Percentiles rank a stretch among this genome's conserved stretches.
Evolutionary conservation across 1,140 invertebrate species (phyloP).

Genomic region (Dolichoris vasculosae): DNA sequence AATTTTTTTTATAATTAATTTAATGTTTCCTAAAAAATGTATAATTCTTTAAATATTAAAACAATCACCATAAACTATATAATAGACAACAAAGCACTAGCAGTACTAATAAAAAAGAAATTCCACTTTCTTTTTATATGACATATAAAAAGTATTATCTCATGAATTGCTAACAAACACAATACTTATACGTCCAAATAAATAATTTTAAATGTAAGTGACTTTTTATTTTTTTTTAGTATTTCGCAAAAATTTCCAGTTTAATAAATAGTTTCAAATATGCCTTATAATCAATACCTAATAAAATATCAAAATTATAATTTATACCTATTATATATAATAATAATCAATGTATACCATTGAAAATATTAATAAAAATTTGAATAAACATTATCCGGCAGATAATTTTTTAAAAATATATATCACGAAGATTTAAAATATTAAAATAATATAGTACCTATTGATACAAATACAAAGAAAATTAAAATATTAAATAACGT

Average conservation of each 20-base stretch:
- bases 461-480: too few relatives aligned
- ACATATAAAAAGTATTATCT: background rate
- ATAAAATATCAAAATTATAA: background rate
- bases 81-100: background rate
- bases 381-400: background rate
- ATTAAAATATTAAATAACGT: too few relatives aligned
- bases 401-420: background rate
- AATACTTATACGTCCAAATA: background rate
- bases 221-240: background rate
- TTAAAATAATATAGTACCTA: too few relatives aligned
- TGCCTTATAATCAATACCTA: background rate
- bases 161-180: conserved; percentile 7
- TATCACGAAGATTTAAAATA: too few relatives aligned
- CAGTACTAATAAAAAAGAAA: conserved; percentile 5
- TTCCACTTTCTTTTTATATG: background rate
- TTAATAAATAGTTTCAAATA: background rate
- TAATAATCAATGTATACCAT: background rate
- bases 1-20: background rate
- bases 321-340: background rate
- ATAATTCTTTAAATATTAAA: background rate
- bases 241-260: background rate
- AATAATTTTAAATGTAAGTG: background rate
- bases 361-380: background rate
- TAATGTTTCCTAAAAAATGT: background rate
- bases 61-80: background rate